Evolutionary conservation across 2,888 invertebrate genomes (phyloP).

Genomic region (Crossocerus cetratus): DNA sequence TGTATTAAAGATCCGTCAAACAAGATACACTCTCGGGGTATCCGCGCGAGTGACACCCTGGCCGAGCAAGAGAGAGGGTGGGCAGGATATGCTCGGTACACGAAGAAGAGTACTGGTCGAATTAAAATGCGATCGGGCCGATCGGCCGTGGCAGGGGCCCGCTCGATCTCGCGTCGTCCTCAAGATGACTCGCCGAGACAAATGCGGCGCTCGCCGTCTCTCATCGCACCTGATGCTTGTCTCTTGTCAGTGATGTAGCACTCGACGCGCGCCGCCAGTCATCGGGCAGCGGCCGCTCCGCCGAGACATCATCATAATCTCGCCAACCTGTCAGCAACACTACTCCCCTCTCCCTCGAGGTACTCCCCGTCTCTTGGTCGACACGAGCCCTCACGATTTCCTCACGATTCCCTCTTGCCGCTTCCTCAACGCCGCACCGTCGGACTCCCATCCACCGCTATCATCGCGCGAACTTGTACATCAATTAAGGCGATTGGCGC

Average conservation of each 20-base stretch:
- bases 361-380: too few relatives aligned
- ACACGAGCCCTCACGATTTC: too few relatives aligned
- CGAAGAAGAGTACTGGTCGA: background rate
- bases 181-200: constrained; percentile 19
- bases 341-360: too few relatives aligned
- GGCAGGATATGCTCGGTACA: background rate
- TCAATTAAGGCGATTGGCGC: too few relatives aligned
- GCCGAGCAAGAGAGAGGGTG: too few relatives aligned
- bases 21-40: too few relatives aligned
- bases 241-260: constrained; percentile 1
- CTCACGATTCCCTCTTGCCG: too few relatives aligned
- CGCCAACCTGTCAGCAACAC: background rate
- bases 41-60: too few relatives aligned
- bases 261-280: constrained; percentile 29
- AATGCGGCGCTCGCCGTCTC: constrained; percentile 30
- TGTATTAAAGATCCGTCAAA: too few relatives aligned
- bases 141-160: constrained; percentile 8
- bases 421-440: too few relatives aligned
- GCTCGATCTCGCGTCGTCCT: background rate
- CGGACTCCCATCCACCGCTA: too few relatives aligned
- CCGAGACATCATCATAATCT: constrained; percentile 14
- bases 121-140: background rate
- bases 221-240: constrained; percentile 10
- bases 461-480: too few relatives aligned
- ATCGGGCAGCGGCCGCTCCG: constrained; percentile 13